Evolutionary conservation across 2,888 invertebrate species (phyloP).

Genomic region (Hymenopus coronatus): DNA sequence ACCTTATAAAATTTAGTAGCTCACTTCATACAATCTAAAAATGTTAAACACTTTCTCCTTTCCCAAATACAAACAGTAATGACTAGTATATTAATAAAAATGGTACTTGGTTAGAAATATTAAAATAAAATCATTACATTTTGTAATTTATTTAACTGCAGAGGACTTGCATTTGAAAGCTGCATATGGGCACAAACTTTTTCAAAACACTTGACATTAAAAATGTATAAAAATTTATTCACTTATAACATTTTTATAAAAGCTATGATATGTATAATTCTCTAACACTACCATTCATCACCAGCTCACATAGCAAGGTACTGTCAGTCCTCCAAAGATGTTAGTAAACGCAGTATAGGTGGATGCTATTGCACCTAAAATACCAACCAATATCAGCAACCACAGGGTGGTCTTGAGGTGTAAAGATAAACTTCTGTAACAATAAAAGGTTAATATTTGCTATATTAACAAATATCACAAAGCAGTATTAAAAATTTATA

Average conservation of each 20-base stretch:
- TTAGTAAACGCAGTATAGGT: constrained; percentile 60
- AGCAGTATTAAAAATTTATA: too few relatives aligned
- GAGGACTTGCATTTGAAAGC: background rate
- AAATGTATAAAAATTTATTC: background rate
- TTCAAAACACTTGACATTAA: background rate
- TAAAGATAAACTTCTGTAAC: constrained; percentile 54
- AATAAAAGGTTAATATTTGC: constrained; percentile 24
- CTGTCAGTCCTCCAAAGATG: constrained; percentile 49
- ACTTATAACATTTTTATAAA: background rate
- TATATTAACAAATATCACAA: too few relatives aligned
- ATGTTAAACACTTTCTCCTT: background rate
- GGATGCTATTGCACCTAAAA: constrained; percentile 58
- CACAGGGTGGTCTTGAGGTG: constrained; percentile 60
- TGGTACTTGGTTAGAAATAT: too few relatives aligned
- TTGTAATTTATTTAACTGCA: background rate
- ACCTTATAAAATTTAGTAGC: too few relatives aligned
- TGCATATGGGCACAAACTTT: too few relatives aligned
- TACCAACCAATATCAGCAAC: constrained; percentile 59
- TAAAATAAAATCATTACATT: background rate
- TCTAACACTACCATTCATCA: background rate
- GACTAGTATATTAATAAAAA: background rate
- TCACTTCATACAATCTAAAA: too few relatives aligned
- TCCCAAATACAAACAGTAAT: background rate
- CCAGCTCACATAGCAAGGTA: constrained; percentile 43
- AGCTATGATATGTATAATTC: background rate